Evolutionary conservation across 2,888 invertebrate genomes (phyloP), one percentile per base, ranked within the genome.

Genomic region (Alviniconcha strummeri): DNA sequence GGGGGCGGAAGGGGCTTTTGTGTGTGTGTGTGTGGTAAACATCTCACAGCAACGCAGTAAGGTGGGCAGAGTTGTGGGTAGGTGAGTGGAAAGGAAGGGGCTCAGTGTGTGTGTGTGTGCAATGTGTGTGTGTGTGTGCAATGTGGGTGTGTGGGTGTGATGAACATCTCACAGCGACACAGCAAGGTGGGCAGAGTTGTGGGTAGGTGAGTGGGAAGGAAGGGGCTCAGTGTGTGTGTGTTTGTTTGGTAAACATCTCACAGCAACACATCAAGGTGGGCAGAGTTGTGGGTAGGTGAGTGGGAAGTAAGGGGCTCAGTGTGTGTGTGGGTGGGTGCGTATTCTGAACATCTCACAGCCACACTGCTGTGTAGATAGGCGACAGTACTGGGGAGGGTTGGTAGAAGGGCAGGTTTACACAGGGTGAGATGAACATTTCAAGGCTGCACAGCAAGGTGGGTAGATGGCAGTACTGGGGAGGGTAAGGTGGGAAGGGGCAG

Each of bases 331-430:
- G 72, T n/a, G 72, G 1, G 72, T n/a, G 72, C 5, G 98, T 89
- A 97, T 99, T 15, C 99, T 99, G 99, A 99, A 99, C 94, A 99
- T 99, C 93, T 98, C 98, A 0, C 96, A 96, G 78, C 98, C 99
- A 0, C 96, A 98, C 84, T 98, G 98, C 56, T 99, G 99, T 95
- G 97, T 98, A 87, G 36, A 3, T 36, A 36, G 36, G 36, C 3
- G 36, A 36, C 36, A 36, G 36, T 36, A 36, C 36, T 36, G 36
- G 36, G 36, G 36, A 36, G 36, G 36, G 36, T 36, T 36, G 36
- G 36, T 36, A 36, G 36, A 36, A 36, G 36, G 36, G 36, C 3
- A 3, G 36, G 36, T 36, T 36, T 36, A 36, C 36, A 36, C 36
- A 36, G 36, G 36, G 36, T 36, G 36, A 36, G 36, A 36, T 36